Base-by-base conservation (phyloP, 2,113 vertebrate genomes). In the Nettapus auritus region DNA sequence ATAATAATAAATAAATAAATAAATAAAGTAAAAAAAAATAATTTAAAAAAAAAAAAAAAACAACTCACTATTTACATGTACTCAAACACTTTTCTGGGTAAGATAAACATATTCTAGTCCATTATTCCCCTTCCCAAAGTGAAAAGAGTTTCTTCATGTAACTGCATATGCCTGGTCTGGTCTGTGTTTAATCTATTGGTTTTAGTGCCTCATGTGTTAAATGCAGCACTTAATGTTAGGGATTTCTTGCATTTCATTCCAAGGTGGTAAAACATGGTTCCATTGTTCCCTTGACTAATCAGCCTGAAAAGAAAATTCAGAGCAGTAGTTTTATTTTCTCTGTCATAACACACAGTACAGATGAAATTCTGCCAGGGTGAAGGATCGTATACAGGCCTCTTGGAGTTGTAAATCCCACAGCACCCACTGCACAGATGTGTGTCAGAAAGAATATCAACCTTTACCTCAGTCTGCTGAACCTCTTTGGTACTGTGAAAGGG, bases 341-440 rank as follows among this genome's bases (percentile, higher is more conserved):
- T 31, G 70, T 79, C 77, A 23, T 36, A 83, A 48, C 28, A 80
- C 38, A 68, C 6, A 68, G 10, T 20, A 60, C 8, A 85, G 33
- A 57, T 62, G 8, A 92, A 91, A 89, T 69, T 78, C 46, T 63
- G 36, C 60, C 76, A 78, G 59, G 11, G 14, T 78, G n/a, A 79
- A 75, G 62, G 19, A 63, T 59, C 40, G 68, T 74, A 60, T 48
- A 42, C 21, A 74, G 50, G 8, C 36, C 31, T 93, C 52, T 46
- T 63, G 64, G 76, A 92, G 44, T 57, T 91, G 62, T 85, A 94
- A 89, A 89, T 96, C 82, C 86, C 80, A 78, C 14, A 74, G 75
- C 28, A 77, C n/a, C 17, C 68, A 86, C 36, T 77, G 68, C 52
- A 67, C 48, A 93, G 86, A 46, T 81, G 9, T 38, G 52, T 86